phyloP scores from a whole-genome alignment of 2,113 vertebrate genomes.

The Balaenoptera acutorostrata region DNA sequence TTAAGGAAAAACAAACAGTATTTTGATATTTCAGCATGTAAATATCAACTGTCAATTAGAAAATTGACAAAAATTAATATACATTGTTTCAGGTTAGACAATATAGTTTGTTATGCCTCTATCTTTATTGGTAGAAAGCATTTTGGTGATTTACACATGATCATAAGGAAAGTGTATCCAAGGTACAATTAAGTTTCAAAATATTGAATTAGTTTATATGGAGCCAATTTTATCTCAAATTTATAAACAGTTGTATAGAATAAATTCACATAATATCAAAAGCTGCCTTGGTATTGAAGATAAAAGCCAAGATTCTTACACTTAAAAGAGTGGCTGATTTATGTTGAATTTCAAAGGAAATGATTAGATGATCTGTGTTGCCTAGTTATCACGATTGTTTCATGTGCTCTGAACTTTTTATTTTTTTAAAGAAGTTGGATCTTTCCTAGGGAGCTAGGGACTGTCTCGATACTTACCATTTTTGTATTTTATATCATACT shows the following conservation, averaged over 20 bases:
- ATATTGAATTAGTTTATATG: not conserved
- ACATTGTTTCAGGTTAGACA: not conserved
- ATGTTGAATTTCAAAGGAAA: conserved; percentile 55
- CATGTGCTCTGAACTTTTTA: conserved; percentile 37
- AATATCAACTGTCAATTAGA: not conserved
- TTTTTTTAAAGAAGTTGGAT: conserved; percentile 15
- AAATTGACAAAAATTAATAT: not conserved
- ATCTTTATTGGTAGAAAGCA: not conserved
- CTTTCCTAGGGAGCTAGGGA: conserved; percentile 17
- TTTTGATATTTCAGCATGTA: not conserved
- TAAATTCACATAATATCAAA: conserved; percentile 30
- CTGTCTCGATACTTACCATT: not conserved
- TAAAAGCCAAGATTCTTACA: conserved; percentile 43
- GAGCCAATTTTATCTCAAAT: conserved; percentile 33
- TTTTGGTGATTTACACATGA: not conserved
- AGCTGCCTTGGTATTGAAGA: not conserved
- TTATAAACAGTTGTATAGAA: conserved; percentile 40
- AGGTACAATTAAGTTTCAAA: conserved; percentile 39
- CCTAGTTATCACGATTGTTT: conserved; percentile 29
- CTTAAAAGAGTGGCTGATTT: conserved; percentile 52
- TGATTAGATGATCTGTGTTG: conserved; percentile 31
- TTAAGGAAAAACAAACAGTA: not conserved
- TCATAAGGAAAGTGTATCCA: not conserved
- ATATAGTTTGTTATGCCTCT: not conserved
- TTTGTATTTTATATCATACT: conserved; percentile 45